Evolutionary conservation across 2,797 vertebrate species (phyloP).

Genomic region (Rousettus madagascariensis): DNA sequence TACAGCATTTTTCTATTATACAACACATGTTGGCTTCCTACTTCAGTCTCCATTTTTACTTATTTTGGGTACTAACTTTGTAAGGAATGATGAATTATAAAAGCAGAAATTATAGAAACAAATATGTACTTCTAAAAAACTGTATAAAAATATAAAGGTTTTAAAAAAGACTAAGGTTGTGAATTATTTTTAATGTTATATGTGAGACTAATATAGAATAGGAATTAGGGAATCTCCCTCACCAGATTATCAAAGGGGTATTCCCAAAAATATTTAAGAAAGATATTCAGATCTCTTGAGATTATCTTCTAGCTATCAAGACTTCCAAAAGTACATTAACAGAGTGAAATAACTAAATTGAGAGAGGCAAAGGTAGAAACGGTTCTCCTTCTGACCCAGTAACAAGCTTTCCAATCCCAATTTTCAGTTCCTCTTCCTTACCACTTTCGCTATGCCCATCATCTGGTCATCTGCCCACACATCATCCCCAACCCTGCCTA

Average conservation of each 20-base stretch:
- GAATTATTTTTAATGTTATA: not conserved
- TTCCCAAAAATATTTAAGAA: not conserved
- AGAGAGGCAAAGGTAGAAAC: not conserved
- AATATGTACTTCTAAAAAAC: not conserved
- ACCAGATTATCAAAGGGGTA: not conserved
- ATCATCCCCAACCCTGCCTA: not conserved
- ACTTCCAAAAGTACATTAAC: not conserved
- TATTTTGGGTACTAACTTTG: not conserved
- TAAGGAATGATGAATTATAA: not conserved
- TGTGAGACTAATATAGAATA: not conserved
- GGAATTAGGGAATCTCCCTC: not conserved
- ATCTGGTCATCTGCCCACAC: not conserved
- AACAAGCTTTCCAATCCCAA: not conserved
- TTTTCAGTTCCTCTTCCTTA: not conserved
- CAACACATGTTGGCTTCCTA: not conserved
- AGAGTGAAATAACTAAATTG: not conserved
- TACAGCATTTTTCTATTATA: not conserved
- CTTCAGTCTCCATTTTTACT: not conserved
- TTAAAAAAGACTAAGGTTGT: not conserved
- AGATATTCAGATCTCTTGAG: not conserved
- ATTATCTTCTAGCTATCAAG: not conserved
- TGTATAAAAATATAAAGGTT: not conserved
- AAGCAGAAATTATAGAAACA: not conserved
- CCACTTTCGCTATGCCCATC: not conserved
- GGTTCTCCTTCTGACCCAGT: not conserved